Conservation (phyloP, 2,113 vertebrate genomes). For the Apus apus region DNA sequence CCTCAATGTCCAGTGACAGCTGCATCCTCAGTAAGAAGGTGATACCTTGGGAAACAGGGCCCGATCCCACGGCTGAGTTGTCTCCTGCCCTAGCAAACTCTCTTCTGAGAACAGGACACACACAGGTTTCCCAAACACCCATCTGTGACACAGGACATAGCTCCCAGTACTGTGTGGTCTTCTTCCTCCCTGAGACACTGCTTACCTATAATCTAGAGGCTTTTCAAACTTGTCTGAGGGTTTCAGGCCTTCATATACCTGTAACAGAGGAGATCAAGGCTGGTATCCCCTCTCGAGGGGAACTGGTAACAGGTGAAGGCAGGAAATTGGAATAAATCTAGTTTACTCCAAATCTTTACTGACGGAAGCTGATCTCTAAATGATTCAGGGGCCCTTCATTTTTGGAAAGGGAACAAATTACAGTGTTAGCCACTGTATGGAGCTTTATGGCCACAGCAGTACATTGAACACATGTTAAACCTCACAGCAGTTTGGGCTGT, state of each 20-base stretch:
- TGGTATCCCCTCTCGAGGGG: not conserved
- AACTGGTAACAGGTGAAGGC: not conserved
- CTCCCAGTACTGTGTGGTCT: not conserved
- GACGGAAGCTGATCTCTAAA: not conserved
- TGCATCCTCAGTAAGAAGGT: not conserved
- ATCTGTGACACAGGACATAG: not conserved
- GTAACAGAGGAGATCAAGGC: conserved; percentile 3
- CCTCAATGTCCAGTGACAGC: not conserved
- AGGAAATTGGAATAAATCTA: not conserved
- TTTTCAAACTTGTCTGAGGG: conserved; percentile 96
- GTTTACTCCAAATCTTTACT: not conserved
- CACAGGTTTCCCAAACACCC: not conserved
- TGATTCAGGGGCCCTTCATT: not conserved
- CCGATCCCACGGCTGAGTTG: not conserved
- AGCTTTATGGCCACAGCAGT: not conserved
- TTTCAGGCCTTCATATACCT: conserved; percentile 98
- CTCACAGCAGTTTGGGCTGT: not conserved
- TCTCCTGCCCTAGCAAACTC: not conserved
- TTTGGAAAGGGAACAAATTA: not conserved
- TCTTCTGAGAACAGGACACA: not conserved
- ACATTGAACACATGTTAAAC: not conserved
- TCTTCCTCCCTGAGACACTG: not conserved
- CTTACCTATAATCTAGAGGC: conserved; percentile 92
- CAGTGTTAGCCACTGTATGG: not conserved
- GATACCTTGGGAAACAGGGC: not conserved